These are phyloP conservation scores for Sussaba pulchella DNA, from an alignment of 2,888 invertebrate genomes.

Conservation along the genomic window DNA sequence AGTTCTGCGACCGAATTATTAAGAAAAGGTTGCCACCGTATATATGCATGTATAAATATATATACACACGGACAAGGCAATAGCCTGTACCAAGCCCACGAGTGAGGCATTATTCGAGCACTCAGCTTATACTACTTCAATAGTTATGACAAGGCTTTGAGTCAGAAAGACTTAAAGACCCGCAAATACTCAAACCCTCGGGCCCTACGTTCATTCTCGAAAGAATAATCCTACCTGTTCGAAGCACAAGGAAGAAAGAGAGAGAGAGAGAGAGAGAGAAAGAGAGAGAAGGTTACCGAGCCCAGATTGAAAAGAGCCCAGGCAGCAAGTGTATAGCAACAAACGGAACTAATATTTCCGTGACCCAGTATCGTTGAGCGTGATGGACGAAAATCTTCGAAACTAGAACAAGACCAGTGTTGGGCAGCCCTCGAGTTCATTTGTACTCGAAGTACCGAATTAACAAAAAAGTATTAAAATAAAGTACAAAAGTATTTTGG, in stretches of 20 bases:
- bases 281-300: background rate
- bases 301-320: slow-evolving; percentile 29
- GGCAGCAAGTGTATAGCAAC: slow-evolving; percentile 7
- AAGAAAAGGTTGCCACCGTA: background rate
- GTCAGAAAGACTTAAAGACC: background rate
- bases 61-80: too few species aligned
- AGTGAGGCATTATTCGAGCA: slow-evolving; percentile 47
- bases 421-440: too few species aligned
- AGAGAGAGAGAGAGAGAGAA: slow-evolving; percentile 1
- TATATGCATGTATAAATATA: too few species aligned
- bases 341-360: slow-evolving; percentile 42
- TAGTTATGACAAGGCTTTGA: background rate
- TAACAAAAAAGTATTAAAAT: too few species aligned
- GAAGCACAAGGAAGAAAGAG: background rate
- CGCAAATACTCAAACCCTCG: slow-evolving; percentile 4
- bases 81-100: background rate
- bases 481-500: too few species aligned
- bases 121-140: slow-evolving; percentile 29
- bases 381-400: slow-evolving; percentile 23
- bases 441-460: too few species aligned
- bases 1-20: slow-evolving; percentile 22
- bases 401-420: slow-evolving; percentile 18
- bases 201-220: background rate
- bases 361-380: slow-evolving; percentile 36
- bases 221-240: slow-evolving; percentile 45